Conservation (phyloP, 2,797 vertebrate genomes). For the Bucorvus abyssinicus region DNA sequence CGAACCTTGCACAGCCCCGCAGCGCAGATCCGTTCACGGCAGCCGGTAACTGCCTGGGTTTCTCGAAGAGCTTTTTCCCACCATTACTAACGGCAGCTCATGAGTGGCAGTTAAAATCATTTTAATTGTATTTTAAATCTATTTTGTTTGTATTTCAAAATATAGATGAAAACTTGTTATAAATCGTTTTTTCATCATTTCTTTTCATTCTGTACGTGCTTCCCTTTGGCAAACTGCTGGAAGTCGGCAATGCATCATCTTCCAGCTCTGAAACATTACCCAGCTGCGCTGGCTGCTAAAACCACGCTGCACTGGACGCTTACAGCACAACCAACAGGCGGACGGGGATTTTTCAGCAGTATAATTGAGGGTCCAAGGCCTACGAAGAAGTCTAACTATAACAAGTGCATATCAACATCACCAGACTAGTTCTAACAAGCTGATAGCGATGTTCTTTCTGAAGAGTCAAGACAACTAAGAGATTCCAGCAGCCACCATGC, state of each 20-base stretch:
- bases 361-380: background rate
- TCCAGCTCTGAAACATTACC: background rate
- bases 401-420: background rate
- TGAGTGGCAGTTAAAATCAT: background rate
- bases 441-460: background rate
- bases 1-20: slow-evolving; percentile 4
- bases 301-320: background rate
- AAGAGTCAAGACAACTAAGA: background rate
- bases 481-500: background rate
- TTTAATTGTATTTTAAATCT: slow-evolving; percentile 15
- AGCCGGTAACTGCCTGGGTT: background rate
- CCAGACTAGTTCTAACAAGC: background rate
- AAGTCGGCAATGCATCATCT: slow-evolving; percentile 22
- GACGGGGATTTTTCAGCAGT: background rate
- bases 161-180: background rate
- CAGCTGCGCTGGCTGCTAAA: background rate
- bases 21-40: slow-evolving; percentile 6
- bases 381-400: background rate
- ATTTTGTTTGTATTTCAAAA: background rate
- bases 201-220: background rate
- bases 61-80: slow-evolving; percentile 6
- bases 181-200: background rate
- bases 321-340: background rate
- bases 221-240: slow-evolving; percentile 21
- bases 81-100: slow-evolving; percentile 1